Base-by-base conservation (phyloP, 2,113 vertebrate genomes). In the Spizaetus ornatus region DNA sequence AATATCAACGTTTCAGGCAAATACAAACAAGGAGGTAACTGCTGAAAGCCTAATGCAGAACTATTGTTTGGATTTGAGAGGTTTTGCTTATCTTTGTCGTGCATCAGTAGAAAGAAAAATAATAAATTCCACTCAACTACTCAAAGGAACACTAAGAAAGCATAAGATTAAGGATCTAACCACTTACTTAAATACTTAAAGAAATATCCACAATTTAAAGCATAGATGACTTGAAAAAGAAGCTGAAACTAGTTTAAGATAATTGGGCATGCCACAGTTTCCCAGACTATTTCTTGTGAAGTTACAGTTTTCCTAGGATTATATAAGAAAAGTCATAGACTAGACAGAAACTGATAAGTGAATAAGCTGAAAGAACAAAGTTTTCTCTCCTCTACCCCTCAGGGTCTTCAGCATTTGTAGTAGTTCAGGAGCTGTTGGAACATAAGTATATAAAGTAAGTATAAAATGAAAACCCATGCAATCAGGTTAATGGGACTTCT, bases 1-100 rank as follows among this genome's bases (percentile, higher is more conserved):
- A 78, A 77, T 16, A 76, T 29, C 22, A 66, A 50, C 3, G 27
- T 73, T 88, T 81, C 82, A 87, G 66, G 42, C 63, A 96, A 86
- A 97, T 18, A 96, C n/a, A 93, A 97, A 69, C 45, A 42, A 91
- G 36, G 52, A 93, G 43, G 21, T 36, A 89, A 80, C 18, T 94
- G 62, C 62, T 85, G 55, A 92, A 80, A 87, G 31, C 40, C 23
- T 94, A 42, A 55, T 25, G 62, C 8, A 88, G 62, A 82, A 62
- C 34, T 70, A 31, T 29, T 65, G 12, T 70, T 50, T 82, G 16
- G 50, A 70, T 82, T 90, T 82, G 36, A 50, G 50, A 45, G 10
- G n/a, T 82, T 89, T 91, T 79, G 31, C 27, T 89, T 92, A 66
- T 58, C 58, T 90, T 77, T 82, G 17, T 72, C 13, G 2, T 77